Base-by-base conservation (phyloP, 2,113 vertebrate species). In the Calyptommatus sinebrachiatus region DNA sequence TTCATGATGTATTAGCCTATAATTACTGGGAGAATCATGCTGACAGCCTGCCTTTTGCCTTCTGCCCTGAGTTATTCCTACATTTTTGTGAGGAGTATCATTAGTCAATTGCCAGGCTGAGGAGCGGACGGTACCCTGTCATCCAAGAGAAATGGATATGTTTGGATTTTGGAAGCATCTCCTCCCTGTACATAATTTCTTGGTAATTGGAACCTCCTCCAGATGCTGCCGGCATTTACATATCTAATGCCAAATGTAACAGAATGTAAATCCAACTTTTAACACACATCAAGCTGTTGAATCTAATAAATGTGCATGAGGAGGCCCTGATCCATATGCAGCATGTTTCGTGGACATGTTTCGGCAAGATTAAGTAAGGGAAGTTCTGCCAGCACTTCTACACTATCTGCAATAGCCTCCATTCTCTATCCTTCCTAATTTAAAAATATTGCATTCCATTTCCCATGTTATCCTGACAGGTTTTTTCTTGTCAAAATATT, bases 1-100 rank as follows among this genome's bases (percentile, higher is more conserved):
- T 88, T 89, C 84, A 76, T 85, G 75, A 79, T 71, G 87, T 80
- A 85, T 90, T 89, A 21, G 88, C 88, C 87, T 7, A 1, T 80
- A 88, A 92, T 93, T 91, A 89, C 89, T 86, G 86, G 1, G 79
- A 91, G 92, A 89, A 85, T 86, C 89, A 92, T 1, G 1, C 86
- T 88, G 90, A 86, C 88, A 88, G 77, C 80, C 57, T 65, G 68
- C 79, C 5, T 77, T 86, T 83, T 87, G 82, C 79, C 66, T 31
- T 63, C 74, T 79, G 7, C 77, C 5, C 8, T 71, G 83, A 65
- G 26, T 80, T 88, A 68, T 87, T 87, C 88, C 82, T 71, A 0
- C 67, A 35, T 80, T 86, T 76, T 11, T 0, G 70, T 29, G 35
- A 75, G 87, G 81, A 87, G 75, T 73, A 7, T 53, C 75, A n/a